Percentiles rank a stretch among this genome's conserved stretches.
These are phyloP conservation scores for Amblyjoppa fuscipennis DNA, from an alignment of 2,888 invertebrate species.

Conservation along the genomic window DNA sequence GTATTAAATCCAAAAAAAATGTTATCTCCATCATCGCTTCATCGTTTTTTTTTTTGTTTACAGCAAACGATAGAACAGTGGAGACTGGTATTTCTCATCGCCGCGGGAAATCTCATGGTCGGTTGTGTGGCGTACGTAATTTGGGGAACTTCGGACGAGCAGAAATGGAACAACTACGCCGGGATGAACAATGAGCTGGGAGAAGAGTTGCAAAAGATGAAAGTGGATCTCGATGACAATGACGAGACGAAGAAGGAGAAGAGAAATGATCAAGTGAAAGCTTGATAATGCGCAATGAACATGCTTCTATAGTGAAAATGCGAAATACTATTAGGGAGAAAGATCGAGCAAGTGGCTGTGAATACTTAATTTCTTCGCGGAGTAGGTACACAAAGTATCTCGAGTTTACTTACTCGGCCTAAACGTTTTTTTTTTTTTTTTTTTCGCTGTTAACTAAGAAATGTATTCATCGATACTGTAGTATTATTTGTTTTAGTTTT, in stretches of 20 bases:
- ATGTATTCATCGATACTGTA: background rate
- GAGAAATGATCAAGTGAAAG: constrained; percentile 25
- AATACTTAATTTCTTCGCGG: background rate
- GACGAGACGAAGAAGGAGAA: constrained; percentile 40
- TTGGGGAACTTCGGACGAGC: constrained; percentile 81
- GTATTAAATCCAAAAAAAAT: background rate
- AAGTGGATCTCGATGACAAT: constrained; percentile 41
- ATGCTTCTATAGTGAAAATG: background rate
- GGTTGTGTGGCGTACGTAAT: constrained; percentile 76
- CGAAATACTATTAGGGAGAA: background rate
- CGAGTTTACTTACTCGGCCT: background rate
- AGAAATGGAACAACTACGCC: constrained; percentile 79
- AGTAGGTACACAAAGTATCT: background rate
- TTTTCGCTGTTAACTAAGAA: background rate
- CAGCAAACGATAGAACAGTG: constrained; percentile 84
- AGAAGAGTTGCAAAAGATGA: constrained; percentile 73
- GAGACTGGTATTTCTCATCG: constrained; percentile 81
- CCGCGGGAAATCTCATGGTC: constrained; percentile 76
- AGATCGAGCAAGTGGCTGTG: background rate
- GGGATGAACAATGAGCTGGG: constrained; percentile 57
- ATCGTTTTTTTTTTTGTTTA: constrained; percentile 33
- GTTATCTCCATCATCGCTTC: background rate
- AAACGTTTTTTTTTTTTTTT: background rate
- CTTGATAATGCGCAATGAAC: background rate
- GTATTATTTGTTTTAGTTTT: constrained; percentile 21